A percentile compares a stretch with the other conserved stretches of the same genome.
These are phyloP conservation scores for Parus major DNA, from an alignment of 2,113 vertebrate genomes.

Conservation along the genomic window DNA sequence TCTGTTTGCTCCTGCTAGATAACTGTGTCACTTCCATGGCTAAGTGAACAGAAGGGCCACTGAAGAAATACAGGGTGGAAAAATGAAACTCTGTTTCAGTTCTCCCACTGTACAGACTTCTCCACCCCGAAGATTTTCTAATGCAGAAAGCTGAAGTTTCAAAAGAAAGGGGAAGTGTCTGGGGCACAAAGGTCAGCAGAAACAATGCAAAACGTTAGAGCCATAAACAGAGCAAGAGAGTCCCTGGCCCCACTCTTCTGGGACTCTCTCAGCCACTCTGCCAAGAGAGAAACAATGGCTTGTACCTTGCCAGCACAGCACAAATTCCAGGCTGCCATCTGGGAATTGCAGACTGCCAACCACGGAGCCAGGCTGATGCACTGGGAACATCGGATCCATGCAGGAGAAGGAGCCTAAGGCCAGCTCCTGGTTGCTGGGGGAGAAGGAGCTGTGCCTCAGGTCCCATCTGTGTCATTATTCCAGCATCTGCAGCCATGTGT, in stretches of 20 bases:
- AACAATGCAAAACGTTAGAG: conserved; percentile 4
- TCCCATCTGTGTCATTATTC: rapidly evolving
- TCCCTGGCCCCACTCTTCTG: neutral
- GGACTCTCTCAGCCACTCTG: neutral
- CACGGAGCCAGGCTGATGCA: rapidly evolving
- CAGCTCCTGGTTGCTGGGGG: rapidly evolving
- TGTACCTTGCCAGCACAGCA: neutral
- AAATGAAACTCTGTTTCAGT: neutral
- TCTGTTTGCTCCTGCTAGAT: neutral
- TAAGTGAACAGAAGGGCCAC: neutral
- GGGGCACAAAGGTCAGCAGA: neutral
- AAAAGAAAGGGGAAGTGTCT: neutral
- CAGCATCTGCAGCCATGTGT: rapidly evolving
- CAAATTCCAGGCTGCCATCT: conserved; percentile 6
- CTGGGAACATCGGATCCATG: neutral
- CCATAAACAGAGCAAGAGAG: neutral
- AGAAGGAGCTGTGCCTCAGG: rapidly evolving
- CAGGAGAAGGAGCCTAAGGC: rapidly evolving
- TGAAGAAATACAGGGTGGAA: neutral
- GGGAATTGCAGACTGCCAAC: neutral
- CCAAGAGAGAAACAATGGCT: conserved; percentile 26
- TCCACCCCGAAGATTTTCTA: neutral
- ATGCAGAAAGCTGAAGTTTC: neutral
- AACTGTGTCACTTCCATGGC: neutral
- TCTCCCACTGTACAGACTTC: neutral